Evolutionary conservation across 2,888 invertebrate genomes (phyloP).

Genomic region (Noctua pronuba): DNA sequence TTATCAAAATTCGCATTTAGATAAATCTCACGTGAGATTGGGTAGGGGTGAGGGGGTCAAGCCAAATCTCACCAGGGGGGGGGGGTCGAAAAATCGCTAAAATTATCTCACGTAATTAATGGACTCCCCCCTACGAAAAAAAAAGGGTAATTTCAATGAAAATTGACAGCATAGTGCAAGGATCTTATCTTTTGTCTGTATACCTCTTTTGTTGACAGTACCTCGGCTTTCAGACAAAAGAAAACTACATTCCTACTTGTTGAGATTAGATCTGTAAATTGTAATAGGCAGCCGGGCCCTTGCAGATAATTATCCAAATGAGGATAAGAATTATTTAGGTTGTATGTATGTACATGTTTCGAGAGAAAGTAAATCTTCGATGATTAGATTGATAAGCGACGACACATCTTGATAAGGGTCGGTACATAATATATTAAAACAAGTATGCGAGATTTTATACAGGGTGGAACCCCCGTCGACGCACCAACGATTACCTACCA

Average conservation of each 20-base stretch:
- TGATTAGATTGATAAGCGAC: conserved; percentile 18
- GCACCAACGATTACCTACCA: background rate
- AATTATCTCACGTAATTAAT: too few species aligned
- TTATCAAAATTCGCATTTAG: too few species aligned
- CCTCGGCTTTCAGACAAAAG: conserved; percentile 7
- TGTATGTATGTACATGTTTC: conserved; percentile 36
- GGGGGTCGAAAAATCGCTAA: too few species aligned
- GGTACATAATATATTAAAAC: conserved; percentile 46
- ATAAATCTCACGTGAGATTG: too few species aligned
- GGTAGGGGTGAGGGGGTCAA: too few species aligned
- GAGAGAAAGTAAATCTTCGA: conserved; percentile 38
- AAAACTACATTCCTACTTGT: conserved; percentile 55
- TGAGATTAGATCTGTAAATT: conserved; percentile 53
- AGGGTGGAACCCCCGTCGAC: background rate
- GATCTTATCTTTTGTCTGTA: background rate
- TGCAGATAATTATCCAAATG: conserved; percentile 40
- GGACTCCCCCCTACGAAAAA: too few species aligned
- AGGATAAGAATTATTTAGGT: conserved; percentile 34
- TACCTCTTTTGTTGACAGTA: conserved; percentile 23
- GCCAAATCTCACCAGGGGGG: too few species aligned
- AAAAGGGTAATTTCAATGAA: background rate
- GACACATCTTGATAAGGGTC: conserved; percentile 33
- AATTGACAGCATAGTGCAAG: background rate
- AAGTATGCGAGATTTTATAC: background rate
- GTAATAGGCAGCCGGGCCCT: conserved; percentile 29